Evolutionary conservation across 2,797 vertebrate genomes (phyloP).

Genomic region (Columba guinea): DNA sequence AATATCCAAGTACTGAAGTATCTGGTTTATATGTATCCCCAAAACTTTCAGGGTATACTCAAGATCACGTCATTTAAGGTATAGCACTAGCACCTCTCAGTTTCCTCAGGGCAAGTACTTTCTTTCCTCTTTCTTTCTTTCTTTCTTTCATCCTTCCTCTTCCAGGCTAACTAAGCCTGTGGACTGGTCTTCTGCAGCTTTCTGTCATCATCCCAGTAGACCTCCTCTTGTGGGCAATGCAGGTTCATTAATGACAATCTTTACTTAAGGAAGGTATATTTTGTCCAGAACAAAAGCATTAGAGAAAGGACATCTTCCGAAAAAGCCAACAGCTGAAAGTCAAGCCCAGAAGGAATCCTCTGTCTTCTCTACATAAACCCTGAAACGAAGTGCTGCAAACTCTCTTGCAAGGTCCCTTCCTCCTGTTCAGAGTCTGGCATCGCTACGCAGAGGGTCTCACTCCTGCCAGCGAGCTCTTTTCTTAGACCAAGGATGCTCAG

Average conservation of each 20-base stretch:
- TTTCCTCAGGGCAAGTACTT: background rate
- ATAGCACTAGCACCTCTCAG: background rate
- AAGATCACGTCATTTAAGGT: background rate
- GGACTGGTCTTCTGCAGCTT: background rate
- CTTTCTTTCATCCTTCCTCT: background rate
- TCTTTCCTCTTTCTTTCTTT: background rate
- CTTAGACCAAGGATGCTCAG: background rate
- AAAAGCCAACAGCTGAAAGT: background rate
- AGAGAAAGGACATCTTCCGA: background rate
- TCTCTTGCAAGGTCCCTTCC: background rate
- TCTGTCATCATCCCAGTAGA: background rate
- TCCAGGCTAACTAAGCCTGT: background rate
- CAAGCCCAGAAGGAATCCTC: background rate
- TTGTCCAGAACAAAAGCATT: background rate
- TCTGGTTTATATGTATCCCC: background rate
- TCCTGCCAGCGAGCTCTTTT: background rate
- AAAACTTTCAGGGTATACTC: background rate
- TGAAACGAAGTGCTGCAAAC: background rate
- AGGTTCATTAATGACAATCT: background rate
- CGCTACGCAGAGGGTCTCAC: background rate
- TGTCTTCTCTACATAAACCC: background rate
- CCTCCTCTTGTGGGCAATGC: background rate
- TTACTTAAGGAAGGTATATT: background rate
- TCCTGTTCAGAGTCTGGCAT: background rate
- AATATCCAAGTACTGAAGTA: background rate